phyloP scores from a whole-genome alignment of 2,797 vertebrate species.

The Rhabdophis nuchalis region DNA sequence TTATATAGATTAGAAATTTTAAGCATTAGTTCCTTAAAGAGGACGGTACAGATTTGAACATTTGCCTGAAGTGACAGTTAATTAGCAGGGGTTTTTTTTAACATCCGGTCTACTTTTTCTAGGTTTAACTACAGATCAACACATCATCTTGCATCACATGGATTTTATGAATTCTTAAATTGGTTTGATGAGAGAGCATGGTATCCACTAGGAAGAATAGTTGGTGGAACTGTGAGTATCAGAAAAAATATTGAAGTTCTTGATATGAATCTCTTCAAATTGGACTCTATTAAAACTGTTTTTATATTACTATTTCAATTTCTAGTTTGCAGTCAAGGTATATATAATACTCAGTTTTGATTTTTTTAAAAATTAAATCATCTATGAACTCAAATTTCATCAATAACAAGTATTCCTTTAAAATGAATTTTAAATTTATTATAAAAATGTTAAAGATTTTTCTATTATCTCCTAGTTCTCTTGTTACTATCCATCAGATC shows the following conservation, averaged over 20 bases:
- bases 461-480: not conserved
- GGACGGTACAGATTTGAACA: not conserved
- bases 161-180: conserved; percentile 98
- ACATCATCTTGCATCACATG: conserved; percentile 94
- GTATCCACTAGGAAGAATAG: conserved; percentile 97
- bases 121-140: conserved; percentile 99
- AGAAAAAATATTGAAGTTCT: conserved; percentile 18
- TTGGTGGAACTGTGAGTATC: conserved; percentile 93
- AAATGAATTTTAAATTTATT: not conserved
- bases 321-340: not conserved
- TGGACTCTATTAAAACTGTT: not conserved
- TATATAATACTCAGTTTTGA: not conserved
- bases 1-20: too few relatives aligned
- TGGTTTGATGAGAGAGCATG: conserved; percentile 98
- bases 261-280: not conserved
- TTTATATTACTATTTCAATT: not conserved
- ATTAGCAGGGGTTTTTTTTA: not conserved
- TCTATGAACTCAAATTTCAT: not conserved
- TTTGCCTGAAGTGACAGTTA: not conserved
- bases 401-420: not conserved
- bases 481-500: not conserved
- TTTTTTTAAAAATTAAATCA: not conserved
- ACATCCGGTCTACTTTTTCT: conserved; percentile 40
- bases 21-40: not conserved
- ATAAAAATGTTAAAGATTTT: not conserved